Base-by-base conservation (phyloP, 2,113 vertebrate genomes). In the Microtus oregoni region DNA sequence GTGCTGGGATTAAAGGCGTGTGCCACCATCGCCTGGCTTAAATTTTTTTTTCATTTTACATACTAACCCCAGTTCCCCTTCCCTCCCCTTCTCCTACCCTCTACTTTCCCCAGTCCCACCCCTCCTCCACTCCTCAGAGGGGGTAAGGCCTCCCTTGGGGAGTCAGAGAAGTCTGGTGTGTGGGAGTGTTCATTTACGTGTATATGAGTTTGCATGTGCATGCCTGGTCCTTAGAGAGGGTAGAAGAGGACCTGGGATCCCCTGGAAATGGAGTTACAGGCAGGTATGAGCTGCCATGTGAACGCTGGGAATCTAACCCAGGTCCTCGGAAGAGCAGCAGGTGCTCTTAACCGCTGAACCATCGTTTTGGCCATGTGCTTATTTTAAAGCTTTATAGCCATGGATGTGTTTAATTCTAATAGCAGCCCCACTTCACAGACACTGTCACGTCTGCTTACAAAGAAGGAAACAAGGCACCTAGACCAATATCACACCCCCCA, bases 321-420 rank as follows among this genome's bases (percentile, higher is more conserved):
- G n/a, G n/a, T 41, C 81, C n/a, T 83, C 41, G 41, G 41, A 2
- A 41, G 41, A 41, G 41, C 41, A 41, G 41, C 41, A 2, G 41
- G 41, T 41, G 41, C 41, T 41, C 58, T 83, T 41, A 65, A 85
- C 14, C 0, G 3, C 26, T 44, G 81, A 63, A 13, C 15, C 81
- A 63, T 41, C 2, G 0, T 12, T 32, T 47, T 5, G 32, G 26
- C 41, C 35, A 63, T 47, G 38, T 11, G 38, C 5, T 75, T 83
- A 44, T 83, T 77, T 68, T 76, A 55, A 86, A 92, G 38, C 47
- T 86, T 77, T 89, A n/a, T 20, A 58, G 24, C 61, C 35, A 65
- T 55, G 44, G 20, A 68, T 91, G 67, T 91, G 86, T 75, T 87
- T 86, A 65, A 91, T 58, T 94, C n/a, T 91, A 87, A 44, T 19